Percentiles rank a stretch among this genome's conserved stretches.
Evolutionary conservation across 2,113 vertebrate genomes (phyloP).

Genomic region (Cavia porcellus): DNA sequence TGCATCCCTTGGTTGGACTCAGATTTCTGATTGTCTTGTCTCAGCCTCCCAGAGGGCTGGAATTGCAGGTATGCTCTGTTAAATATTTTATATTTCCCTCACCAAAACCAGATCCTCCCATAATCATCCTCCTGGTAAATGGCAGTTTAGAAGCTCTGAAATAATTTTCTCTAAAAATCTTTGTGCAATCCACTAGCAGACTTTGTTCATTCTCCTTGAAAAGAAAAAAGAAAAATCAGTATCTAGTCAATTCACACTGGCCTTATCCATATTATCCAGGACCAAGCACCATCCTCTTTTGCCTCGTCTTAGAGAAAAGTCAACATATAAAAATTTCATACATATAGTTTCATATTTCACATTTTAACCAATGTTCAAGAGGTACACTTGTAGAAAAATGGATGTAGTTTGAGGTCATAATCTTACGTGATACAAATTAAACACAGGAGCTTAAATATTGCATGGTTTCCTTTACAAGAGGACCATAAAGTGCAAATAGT

Average conservation of each 20-base stretch:
- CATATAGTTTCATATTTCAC: neutral
- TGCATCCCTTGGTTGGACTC: neutral
- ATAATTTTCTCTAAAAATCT: conserved; percentile 22
- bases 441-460: neutral
- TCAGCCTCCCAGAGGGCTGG: neutral
- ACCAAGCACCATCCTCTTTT: neutral
- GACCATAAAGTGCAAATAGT: neutral
- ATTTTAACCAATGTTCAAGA: neutral
- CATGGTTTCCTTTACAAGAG: neutral
- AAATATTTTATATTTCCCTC: neutral
- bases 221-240: neutral
- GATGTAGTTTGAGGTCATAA: neutral
- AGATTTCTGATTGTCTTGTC: neutral
- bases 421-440: neutral
- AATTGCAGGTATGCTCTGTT: neutral
- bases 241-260: neutral
- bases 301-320: neutral
- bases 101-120: neutral
- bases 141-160: neutral
- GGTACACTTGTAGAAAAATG: neutral
- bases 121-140: neutral
- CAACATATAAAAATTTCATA: neutral
- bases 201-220: conserved; percentile 8
- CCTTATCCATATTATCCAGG: neutral
- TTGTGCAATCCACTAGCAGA: conserved; percentile 1